Base-by-base conservation (phyloP, 2,797 vertebrate genomes). In the Perodicticus potto region DNA sequence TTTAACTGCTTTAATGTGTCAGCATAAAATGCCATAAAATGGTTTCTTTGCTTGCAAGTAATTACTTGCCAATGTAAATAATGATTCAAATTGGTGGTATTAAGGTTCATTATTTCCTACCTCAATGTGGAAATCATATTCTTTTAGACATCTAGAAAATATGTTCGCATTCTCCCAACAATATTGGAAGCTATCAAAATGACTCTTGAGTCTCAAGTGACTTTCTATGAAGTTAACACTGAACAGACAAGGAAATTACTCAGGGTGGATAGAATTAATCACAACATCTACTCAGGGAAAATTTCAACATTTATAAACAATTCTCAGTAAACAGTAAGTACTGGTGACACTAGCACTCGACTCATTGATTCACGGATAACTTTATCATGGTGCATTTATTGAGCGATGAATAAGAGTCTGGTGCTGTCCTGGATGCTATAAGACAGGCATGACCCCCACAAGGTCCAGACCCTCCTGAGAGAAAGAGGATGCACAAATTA, bases 41-140 rank as follows among this genome's bases (percentile, higher is more conserved):
- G 70, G 34, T 69, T 83, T 86, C 14, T 77, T 49, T 85, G 69
- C 27, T 73, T 49, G 22, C 9, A 63, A 73, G 53, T 19, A 74
- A 74, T 59, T 76, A 61, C n/a, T 65, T 57, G 34, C 45, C 23
- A 72, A 89, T 34, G 84, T 65, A 89, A 96, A 83, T 65, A 89
- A 45, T 45, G 11, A 72, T 59, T 82, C 25, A 40, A 86, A 86
- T 27, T 65, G 76, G 70, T n/a, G 32, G 32, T 65, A 65, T 74
- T 34, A 43, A 76, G 34, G 55, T 59, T 95, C n/a, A 9, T 45
- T 59, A 53, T 89, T 92, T 86, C 20, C 16, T 49, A 43, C 22
- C 43, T 34, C 43, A 77, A 14, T 17, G 70, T 73, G 67, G 63
- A 93, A 93, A 78, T 78, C 40, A 49, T 53, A 7, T 80, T 93